Evolutionary conservation across 2,797 vertebrate genomes (phyloP), one percentile per base, ranked within the genome.

Genomic region (Coranthus polyacanthus): DNA sequence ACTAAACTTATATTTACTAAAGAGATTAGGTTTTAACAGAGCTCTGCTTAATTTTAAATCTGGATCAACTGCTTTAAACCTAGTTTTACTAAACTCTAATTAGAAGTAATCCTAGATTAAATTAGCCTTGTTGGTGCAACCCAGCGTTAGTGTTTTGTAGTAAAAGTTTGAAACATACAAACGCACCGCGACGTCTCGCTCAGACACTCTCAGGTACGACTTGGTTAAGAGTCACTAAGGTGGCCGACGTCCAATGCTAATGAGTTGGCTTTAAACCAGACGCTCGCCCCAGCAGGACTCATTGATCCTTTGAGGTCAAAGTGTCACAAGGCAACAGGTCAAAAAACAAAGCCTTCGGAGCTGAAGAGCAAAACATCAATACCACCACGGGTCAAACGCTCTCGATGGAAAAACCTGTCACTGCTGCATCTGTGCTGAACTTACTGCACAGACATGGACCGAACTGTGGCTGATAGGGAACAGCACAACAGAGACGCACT

Each of bases 261-360:
- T 78, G 32, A 24, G 59, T 81, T 17, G 55, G 65, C 50, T 62
- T 55, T 38, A 75, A 44, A 26, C 26, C 47, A 39, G 56, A 36
- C 47, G 12, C 32, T 56, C 12, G 15, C 8, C n/a, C 15, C 54
- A 9, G 36, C 61, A 39, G 57, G 57, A 46, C 72, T 18, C 39
- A 78, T 61, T 59, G 75, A 79, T 78, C 36, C 70, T 3, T 12
- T 0, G 17, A 65, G 57, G 81, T 72, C 38, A 68, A 32, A 36
- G 46, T 6, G 18, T 81, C 63, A 60, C 51, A 49, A 58, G 10
- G 36, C 36, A 55, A 34, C 55, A 21, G 42, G 22, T 49, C 52
- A n/a, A 12, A 55, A 51, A 26, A 39, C 2, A 12, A 13, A 54
- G 55, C 45, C 73, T 51, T 16, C 13, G 6, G 66, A 36, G 24